Conservation (phyloP, 2,888 invertebrate species). For the Germaria angustata region DNA sequence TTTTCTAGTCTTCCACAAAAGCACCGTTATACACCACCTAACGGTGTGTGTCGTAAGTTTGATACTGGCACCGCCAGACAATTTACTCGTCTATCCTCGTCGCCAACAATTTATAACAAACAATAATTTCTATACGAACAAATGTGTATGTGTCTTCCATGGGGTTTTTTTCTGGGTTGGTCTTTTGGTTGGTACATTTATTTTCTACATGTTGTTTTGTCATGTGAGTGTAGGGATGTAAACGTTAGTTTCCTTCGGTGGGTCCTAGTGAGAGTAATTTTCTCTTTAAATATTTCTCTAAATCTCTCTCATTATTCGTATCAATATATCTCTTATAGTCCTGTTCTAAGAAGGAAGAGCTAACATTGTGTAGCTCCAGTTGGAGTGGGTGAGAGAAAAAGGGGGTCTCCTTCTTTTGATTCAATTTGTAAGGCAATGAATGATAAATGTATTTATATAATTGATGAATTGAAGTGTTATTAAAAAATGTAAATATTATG, state of each 20-base stretch:
- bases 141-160: conserved; percentile 2
- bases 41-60: conserved; percentile 77
- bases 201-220: conserved; percentile 17
- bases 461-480: background rate
- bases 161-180: conserved; percentile 57
- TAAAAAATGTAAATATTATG: no score
- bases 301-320: background rate
- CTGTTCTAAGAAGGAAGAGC: conserved; percentile 1
- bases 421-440: background rate
- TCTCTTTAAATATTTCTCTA: conserved; percentile 35
- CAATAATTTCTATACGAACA: background rate
- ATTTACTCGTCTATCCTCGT: conserved; percentile 59
- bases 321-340: background rate
- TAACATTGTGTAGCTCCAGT: background rate
- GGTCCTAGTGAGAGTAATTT: conserved; percentile 52
- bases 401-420: conserved; percentile 1
- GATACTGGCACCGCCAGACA: conserved; percentile 72
- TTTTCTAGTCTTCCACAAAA: conserved; percentile 70
- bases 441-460: conserved; percentile 20
- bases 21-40: conserved; percentile 73
- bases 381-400: background rate
- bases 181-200: conserved; percentile 49
- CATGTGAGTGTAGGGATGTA: conserved; percentile 37
- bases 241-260: conserved; percentile 12
- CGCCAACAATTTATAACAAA: conserved; percentile 40